Base-by-base conservation (phyloP, 2,888 invertebrate species). In the Stenoptilia bipunctidactyla region DNA sequence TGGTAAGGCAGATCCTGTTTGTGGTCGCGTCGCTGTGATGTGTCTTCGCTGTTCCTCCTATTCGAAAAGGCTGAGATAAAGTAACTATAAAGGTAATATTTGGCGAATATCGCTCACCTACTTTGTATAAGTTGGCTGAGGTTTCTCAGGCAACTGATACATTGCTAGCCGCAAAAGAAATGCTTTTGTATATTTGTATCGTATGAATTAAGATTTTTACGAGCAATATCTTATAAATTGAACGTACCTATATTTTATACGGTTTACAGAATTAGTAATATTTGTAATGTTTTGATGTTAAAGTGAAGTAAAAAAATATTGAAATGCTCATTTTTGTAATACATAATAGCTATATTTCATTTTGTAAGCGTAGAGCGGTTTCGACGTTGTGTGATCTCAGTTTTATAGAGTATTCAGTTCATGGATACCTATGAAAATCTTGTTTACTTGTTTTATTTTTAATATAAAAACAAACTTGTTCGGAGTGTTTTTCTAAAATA, bases 21-120 rank as follows among this genome's bases (percentile, higher is more conserved):
- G 20, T 20, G 4, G 20, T 20, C 20, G 20, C 20, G 8, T 8
- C 20, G 20, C 20, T 5, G 20, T 20, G 20, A 20, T 8, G 20
- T 20, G 20, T 20, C 20, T 20, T 20, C 20, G 20, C 20, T 20
- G n/a, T 20, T 20, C 20, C 74, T 82, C 82, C 82, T 82, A 79
- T 71, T 83, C 72, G 71, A 80, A 80, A 82, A 83, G 82, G 82
- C 82, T 83, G 82, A 83, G 60, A 72, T 72, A 70, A 72, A 66
- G 38, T 67, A 62, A 59, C 58, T 34, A 72, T 66, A 72, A 74
- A 69, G 66, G 60, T 72, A 70, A 74, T 57, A 61, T 76, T 79
- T 73, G 76, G 76, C 74, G 61, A 70, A 66, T 61, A 63, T 62
- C 65, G 55, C 64, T 61, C 20, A 57, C 55, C 69, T 30, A 30